Percentiles rank a stretch among this genome's conserved stretches.
phyloP scores from a whole-genome alignment of 1,140 invertebrate species.

The Drosophila auraria region DNA sequence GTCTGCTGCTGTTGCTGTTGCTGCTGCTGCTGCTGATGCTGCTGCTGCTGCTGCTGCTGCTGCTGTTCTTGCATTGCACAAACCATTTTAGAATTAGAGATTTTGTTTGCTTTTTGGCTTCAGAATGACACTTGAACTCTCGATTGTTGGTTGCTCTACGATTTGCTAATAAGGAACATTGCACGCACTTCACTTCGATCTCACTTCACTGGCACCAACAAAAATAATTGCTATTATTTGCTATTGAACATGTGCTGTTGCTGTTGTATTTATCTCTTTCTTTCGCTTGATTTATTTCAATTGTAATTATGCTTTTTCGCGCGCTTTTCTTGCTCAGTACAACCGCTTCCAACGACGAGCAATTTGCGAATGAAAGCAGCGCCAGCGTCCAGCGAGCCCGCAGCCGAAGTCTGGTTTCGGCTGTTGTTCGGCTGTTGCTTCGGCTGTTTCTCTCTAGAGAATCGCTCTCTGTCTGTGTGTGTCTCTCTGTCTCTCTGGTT shows the following conservation, averaged over 20 bases:
- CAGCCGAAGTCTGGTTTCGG: conserved; percentile 13
- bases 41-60: conserved; percentile 45
- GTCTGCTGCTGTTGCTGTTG: conserved; percentile 34
- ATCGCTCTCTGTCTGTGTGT: not conserved
- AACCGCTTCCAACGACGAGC: conserved; percentile 83
- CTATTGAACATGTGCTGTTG: conserved; percentile 56
- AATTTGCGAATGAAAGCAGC: conserved; percentile 84
- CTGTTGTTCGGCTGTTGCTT: conserved; percentile 17
- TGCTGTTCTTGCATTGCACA: conserved; percentile 83
- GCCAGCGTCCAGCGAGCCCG: conserved; percentile 53
- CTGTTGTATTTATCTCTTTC: conserved; percentile 37
- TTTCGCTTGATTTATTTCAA: conserved; percentile 43
- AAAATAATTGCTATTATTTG: conserved; percentile 56
- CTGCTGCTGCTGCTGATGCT: conserved; percentile 45
- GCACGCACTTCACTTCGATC: conserved; percentile 69
- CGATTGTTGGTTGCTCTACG: conserved; percentile 67
- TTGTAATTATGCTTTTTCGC: conserved; percentile 56
- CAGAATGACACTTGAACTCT: conserved; percentile 81
- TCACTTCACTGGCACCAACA: conserved; percentile 74
- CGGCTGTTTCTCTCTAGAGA: conserved; percentile 6
- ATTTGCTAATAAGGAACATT: conserved; percentile 84
- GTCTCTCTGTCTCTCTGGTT: conserved; percentile 7
- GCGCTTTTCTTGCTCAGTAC: conserved; percentile 66
- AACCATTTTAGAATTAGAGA: conserved; percentile 77
- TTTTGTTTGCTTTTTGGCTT: conserved; percentile 72